phyloP scores from a whole-genome alignment of 2,113 vertebrate genomes.

The Hypocryptadius cinnamomeus region DNA sequence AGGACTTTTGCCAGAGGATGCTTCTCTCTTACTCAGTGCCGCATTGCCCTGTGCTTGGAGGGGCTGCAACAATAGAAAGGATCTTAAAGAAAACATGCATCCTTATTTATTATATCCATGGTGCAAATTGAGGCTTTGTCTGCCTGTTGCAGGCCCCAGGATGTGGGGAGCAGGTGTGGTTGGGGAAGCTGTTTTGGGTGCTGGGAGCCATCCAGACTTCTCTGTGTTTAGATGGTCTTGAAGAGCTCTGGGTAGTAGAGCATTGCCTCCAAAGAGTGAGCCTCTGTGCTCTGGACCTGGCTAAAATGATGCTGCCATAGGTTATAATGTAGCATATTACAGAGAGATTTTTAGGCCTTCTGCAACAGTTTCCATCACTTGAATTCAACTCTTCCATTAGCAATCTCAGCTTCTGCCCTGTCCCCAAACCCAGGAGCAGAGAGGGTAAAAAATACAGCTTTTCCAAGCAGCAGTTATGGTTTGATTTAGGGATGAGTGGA shows the following conservation, averaged over 20 bases:
- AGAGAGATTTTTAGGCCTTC: background rate
- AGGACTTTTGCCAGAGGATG: background rate
- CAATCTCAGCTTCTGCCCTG: background rate
- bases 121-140: background rate
- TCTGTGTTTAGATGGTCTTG: background rate
- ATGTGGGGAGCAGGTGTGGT: background rate
- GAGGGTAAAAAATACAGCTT: background rate
- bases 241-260: background rate
- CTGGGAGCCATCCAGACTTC: background rate
- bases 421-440: background rate
- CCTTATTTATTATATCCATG: background rate
- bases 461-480: background rate
- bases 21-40: background rate
- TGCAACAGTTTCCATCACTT: background rate
- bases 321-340: background rate
- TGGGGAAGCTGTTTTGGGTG: background rate
- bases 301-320: background rate
- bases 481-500: background rate
- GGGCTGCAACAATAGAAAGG: background rate
- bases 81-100: background rate
- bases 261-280: background rate
- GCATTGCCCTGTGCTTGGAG: background rate
- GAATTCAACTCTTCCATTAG: background rate
- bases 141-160: background rate
- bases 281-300: background rate